Evolutionary conservation across 2,113 vertebrate species (phyloP).

Genomic region (Hassar affinis): DNA sequence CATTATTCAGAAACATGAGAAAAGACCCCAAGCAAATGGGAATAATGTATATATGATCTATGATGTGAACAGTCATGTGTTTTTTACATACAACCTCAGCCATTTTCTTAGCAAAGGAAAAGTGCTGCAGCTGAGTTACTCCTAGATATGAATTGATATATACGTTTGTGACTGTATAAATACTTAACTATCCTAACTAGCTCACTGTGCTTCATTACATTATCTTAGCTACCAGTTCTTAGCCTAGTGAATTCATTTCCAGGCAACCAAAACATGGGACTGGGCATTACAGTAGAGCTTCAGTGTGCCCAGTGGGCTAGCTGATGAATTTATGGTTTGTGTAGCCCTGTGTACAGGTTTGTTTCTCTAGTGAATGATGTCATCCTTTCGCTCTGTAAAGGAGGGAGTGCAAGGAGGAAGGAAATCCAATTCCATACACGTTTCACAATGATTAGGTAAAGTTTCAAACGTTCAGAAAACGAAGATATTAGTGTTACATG

Average conservation of each 20-base stretch:
- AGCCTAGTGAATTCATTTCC: background rate
- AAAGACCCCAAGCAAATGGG: background rate
- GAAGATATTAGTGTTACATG: background rate
- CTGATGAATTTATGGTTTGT: background rate
- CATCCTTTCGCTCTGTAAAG: background rate
- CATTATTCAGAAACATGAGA: too few species aligned
- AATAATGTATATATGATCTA: background rate
- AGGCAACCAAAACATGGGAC: background rate
- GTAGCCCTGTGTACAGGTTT: background rate
- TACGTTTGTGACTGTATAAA: background rate
- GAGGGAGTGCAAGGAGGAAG: background rate
- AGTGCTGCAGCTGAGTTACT: background rate
- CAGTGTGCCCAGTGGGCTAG: background rate
- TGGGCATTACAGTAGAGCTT: background rate
- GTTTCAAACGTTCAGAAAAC: background rate
- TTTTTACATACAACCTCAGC: background rate
- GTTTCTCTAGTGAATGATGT: background rate
- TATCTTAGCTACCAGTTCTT: background rate
- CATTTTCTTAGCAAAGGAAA: background rate
- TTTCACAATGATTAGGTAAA: background rate
- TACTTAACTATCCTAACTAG: background rate
- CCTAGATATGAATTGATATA: background rate
- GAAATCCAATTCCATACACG: background rate
- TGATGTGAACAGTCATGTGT: background rate
- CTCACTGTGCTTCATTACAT: background rate